Percentiles rank a stretch among this genome's conserved stretches.
Conservation (phyloP, 2,888 invertebrate species). For the Cryptus viduatorius region DNA sequence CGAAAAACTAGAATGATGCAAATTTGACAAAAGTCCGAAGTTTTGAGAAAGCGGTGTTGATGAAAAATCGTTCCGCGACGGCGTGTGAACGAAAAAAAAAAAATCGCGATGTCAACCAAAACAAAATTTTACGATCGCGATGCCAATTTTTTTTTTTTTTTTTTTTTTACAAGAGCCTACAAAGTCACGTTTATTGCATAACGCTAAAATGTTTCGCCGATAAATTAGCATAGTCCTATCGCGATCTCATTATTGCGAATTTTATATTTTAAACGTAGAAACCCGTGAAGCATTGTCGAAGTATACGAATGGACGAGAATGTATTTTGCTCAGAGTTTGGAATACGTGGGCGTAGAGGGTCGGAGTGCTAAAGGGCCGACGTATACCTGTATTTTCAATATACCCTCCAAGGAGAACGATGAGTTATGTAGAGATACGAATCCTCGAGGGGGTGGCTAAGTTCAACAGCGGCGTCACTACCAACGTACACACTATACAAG, state of each 20-base stretch:
- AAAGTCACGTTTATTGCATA: too few species aligned
- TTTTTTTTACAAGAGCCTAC: too few species aligned
- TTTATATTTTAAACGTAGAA: constrained; percentile 33
- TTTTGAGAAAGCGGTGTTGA: too few species aligned
- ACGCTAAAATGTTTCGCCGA: background rate
- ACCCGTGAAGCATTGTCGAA: constrained; percentile 19
- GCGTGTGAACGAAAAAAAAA: too few species aligned
- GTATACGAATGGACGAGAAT: constrained; percentile 25
- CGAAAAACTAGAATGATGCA: too few species aligned
- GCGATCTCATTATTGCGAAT: constrained; percentile 18
- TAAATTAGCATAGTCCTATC: constrained; percentile 34
- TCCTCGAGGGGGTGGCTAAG: constrained; percentile 24
- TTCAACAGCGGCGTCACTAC: constrained; percentile 31
- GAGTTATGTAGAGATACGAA: constrained; percentile 65
- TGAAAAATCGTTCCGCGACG: too few species aligned
- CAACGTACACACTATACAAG: background rate
- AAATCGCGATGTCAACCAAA: too few species aligned
- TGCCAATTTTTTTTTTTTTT: too few species aligned
- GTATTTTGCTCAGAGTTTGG: constrained; percentile 35
- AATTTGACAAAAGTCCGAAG: too few species aligned
- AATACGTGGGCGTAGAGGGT: constrained; percentile 20
- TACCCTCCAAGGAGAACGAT: constrained; percentile 64
- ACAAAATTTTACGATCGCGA: too few species aligned
- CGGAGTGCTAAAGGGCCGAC: background rate
- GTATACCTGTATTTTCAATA: constrained; percentile 55